These are phyloP conservation scores for Caenorhabditis macrosperma DNA, from an alignment of 2,888 invertebrate genomes.

Conservation along the genomic window DNA sequence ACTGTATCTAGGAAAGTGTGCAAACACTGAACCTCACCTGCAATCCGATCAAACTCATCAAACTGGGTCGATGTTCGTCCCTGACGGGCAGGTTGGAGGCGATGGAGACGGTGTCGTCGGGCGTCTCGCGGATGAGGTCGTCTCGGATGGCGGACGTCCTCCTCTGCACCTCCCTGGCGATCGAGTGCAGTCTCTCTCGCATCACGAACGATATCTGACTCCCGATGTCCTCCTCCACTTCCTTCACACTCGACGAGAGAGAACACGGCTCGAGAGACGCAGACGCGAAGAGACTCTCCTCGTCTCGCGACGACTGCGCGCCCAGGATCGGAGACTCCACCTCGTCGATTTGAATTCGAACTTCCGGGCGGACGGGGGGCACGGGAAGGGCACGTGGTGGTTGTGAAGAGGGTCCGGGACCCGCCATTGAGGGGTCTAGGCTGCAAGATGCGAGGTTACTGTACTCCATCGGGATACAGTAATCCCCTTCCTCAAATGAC, in stretches of 20 bases:
- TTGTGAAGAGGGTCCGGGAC: background rate
- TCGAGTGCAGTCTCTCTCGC: conserved; percentile 72
- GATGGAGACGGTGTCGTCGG: conserved; percentile 67
- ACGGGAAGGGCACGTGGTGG: conserved; percentile 10
- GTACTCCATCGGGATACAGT: no score
- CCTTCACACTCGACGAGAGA: conserved; percentile 12
- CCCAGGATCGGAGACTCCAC: conserved; percentile 40
- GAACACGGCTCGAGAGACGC: conserved; percentile 24
- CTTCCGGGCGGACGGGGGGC: conserved; percentile 63
- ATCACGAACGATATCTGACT: conserved; percentile 74
- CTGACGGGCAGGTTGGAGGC: conserved; percentile 49
- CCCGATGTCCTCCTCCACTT: conserved; percentile 61
- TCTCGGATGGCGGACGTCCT: conserved; percentile 74
- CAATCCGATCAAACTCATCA: conserved; percentile 77
- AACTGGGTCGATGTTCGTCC: conserved; percentile 68
- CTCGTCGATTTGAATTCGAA: conserved; percentile 56
- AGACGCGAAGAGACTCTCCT: background rate
- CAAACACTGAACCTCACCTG: no score
- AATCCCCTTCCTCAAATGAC: no score
- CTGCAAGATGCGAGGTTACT: no score
- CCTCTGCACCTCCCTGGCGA: conserved; percentile 72
- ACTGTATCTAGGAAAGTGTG: no score
- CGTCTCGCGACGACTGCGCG: background rate
- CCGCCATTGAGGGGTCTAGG: no score
- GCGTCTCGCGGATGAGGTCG: conserved; percentile 68